Evolutionary conservation across 30 jellyfish, hydroid and myxozoan species (phyloP), one percentile per base, ranked within the genome.

Genomic region (Chrysaora quinquecirrha): DNA sequence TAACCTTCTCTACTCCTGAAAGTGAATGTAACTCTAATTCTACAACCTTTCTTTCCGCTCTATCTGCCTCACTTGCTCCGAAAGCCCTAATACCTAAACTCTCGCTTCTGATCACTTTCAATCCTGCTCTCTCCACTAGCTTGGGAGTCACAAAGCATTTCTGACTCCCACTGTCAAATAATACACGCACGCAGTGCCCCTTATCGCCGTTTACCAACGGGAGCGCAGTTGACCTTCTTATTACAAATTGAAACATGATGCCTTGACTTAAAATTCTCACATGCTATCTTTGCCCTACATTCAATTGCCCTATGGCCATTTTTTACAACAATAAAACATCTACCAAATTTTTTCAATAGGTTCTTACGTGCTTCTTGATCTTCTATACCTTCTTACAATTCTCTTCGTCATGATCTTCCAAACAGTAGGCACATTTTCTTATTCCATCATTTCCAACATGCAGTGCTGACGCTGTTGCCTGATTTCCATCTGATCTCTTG

Each of bases 271-370:
- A 58, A 65, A 65, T 20, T 66, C 64, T 19, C 19, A 29, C 78
- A 66, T 22, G 16, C 0, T 33, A 66, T 24, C 65, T 31, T 25
- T 14, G 78, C 24, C 29, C 78, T 66, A 66, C 78, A 66, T 0
- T 66, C 78, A 10, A 29, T 10, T 16, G 64, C 64, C 29, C 78
- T 66, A 29, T 66, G 78, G 0, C 78, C 78, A 18, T 66, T 27
- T 29, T 66, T 66, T 0, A 66, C 18, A 1, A 58, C 24, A 10
- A 29, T 31, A 66, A 66, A 66, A 29, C 78, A n/a, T n/a, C n/a
- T n/a, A n/a, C n/a, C n/a, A n/a, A n/a, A n/a, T n/a, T n/a, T n/a
- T n/a, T n/a, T n/a, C 7, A 66, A 10, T 0, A 66, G 16, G 64
- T 19, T 66, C 64, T 7, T 0, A 0, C 71, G 0, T 14, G 66